Conservation (phyloP, 2,113 vertebrate genomes). For the human (Homo sapiens) region DNA sequence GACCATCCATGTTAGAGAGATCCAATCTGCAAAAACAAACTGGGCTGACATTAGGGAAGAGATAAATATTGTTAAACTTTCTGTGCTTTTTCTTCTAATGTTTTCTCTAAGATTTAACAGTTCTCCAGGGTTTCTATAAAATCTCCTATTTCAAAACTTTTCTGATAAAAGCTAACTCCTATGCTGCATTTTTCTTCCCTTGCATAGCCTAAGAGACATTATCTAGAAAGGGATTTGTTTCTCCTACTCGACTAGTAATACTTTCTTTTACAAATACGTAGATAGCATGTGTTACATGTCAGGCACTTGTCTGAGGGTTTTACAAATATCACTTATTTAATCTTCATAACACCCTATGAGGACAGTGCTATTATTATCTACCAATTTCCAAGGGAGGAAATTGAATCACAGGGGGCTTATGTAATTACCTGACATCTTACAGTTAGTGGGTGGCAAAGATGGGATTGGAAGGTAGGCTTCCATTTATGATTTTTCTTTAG, state of each 20-base stretch:
- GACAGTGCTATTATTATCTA: not conserved
- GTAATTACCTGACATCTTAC: not conserved
- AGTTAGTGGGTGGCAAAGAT: not conserved
- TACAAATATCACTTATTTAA: not conserved
- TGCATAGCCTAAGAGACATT: no score
- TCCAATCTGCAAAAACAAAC: rapidly evolving
- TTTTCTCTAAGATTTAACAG: not conserved
- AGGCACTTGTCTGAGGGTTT: not conserved
- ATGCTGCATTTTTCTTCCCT: not conserved
- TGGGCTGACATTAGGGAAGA: not conserved
- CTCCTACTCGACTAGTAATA: not conserved
- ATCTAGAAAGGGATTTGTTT: not conserved
- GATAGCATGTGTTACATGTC: no score
- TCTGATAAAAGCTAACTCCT: not conserved
- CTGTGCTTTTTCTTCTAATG: not conserved
- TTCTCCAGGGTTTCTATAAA: not conserved
- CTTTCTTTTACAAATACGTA: not conserved
- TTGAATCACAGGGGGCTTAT: not conserved
- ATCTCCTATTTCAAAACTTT: not conserved
- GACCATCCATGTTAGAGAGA: not conserved
- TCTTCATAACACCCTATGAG: not conserved
- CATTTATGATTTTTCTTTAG: not conserved
- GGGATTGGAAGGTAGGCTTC: not conserved
- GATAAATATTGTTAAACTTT: not conserved
- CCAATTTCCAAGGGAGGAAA: not conserved